Evolutionary conservation across 1,140 invertebrate genomes (phyloP).

Genomic region (Megalopta genalis): DNA sequence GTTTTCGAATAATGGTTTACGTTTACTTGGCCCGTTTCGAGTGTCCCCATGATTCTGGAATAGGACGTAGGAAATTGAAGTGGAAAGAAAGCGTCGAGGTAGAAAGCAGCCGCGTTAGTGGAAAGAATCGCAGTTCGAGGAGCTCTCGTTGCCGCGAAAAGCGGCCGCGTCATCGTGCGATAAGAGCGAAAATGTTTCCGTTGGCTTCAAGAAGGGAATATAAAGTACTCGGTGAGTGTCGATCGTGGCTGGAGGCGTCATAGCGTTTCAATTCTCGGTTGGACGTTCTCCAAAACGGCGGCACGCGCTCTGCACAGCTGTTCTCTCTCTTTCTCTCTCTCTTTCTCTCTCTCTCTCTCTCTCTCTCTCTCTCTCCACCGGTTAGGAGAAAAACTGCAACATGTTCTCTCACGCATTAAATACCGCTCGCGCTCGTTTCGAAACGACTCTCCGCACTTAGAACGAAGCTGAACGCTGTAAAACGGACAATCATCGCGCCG

Average conservation of each 20-base stretch:
- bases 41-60: no score
- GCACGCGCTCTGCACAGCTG: neutral
- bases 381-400: neutral
- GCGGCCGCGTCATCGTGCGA: neutral
- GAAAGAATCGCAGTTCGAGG: neutral
- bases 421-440: neutral
- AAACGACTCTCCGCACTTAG: neutral
- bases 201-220: neutral
- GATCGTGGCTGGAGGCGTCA: neutral
- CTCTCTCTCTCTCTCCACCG: no score
- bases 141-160: no score
- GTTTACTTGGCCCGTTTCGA: no score
- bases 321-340: no score
- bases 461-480: neutral
- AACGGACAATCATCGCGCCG: neutral
- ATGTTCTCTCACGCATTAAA: slow-evolving; percentile 1
- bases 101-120: neutral
- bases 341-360: no score
- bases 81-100: no score
- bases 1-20: no score
- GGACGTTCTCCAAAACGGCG: slow-evolving; percentile 34
- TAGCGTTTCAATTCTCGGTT: slow-evolving; percentile 45
- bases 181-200: neutral
- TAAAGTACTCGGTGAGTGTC: neutral
- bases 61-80: no score